A percentile compares a stretch with the other conserved stretches of the same genome.
These are phyloP conservation scores for Rhincodon typus DNA, from an alignment of 2,797 vertebrate genomes.

Conservation along the genomic window DNA sequence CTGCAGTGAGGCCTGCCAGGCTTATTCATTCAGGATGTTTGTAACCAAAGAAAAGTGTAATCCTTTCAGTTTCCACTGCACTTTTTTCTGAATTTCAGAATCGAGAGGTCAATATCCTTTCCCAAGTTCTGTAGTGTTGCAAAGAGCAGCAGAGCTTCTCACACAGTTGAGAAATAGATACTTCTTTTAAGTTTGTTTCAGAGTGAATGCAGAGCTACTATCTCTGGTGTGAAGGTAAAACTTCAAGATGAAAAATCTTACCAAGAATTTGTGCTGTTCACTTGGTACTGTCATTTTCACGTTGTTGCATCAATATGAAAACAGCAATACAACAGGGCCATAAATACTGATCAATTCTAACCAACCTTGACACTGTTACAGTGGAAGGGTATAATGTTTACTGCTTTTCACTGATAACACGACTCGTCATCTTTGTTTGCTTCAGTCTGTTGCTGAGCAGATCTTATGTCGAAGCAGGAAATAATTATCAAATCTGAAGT, in stretches of 20 bases:
- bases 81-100: not conserved
- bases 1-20: not conserved
- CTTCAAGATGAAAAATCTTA: not conserved
- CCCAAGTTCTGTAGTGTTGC: not conserved
- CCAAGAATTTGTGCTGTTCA: not conserved
- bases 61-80: not conserved
- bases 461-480: not conserved
- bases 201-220: not conserved
- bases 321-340: not conserved
- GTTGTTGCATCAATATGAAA: not conserved
- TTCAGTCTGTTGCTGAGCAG: conserved; percentile 9
- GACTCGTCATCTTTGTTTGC: not conserved
- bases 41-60: not conserved
- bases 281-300: not conserved
- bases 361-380: not conserved
- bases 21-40: not conserved
- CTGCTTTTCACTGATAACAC: not conserved
- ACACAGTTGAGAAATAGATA: not conserved
- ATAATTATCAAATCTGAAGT: not conserved
- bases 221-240: not conserved
- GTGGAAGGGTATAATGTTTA: not conserved
- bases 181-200: not conserved
- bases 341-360: not conserved
- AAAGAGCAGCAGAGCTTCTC: not conserved
- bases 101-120: not conserved